Percentiles rank a stretch among this genome's conserved stretches.
These are phyloP conservation scores for Lamprologus ornatipinnis DNA, from an alignment of 2,113 vertebrate genomes.

Conservation along the genomic window DNA sequence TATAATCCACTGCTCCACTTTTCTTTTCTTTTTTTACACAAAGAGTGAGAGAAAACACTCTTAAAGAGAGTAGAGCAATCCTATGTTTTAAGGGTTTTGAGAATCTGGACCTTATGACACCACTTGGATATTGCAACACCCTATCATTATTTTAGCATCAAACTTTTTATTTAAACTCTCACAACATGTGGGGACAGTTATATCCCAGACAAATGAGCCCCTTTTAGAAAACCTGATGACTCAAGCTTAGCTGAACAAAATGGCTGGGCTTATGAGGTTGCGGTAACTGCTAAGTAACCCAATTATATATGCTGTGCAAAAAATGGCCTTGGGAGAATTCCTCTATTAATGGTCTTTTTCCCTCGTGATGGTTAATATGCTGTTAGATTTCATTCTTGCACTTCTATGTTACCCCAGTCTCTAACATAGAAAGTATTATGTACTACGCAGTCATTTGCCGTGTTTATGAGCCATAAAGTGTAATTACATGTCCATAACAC, in stretches of 20 bases:
- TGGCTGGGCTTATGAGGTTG: slow-evolving; percentile 16
- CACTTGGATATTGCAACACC: accelerated
- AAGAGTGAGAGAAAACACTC: background rate
- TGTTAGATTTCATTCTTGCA: background rate
- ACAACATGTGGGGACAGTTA: background rate
- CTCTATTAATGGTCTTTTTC: slow-evolving; percentile 26
- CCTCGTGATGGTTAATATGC: slow-evolving; percentile 17
- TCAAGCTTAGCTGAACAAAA: slow-evolving; percentile 38
- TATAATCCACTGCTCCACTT: accelerated
- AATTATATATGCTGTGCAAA: slow-evolving; percentile 22
- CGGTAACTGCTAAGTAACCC: slow-evolving; percentile 38
- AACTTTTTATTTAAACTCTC: background rate
- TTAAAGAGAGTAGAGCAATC: background rate
- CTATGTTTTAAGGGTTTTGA: background rate
- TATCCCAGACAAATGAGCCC: background rate
- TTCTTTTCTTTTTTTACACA: background rate
- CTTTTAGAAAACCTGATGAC: slow-evolving; percentile 40
- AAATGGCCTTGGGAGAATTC: slow-evolving; percentile 28
- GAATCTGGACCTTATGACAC: background rate
- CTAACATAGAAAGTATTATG: background rate
- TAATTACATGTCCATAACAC: background rate
- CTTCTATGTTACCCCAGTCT: background rate
- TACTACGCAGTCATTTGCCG: background rate
- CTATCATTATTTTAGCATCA: background rate
- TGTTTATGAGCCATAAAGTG: background rate